These are phyloP conservation scores for Dryobota labecula DNA, from an alignment of 2,888 invertebrate genomes.

Conservation along the genomic window DNA sequence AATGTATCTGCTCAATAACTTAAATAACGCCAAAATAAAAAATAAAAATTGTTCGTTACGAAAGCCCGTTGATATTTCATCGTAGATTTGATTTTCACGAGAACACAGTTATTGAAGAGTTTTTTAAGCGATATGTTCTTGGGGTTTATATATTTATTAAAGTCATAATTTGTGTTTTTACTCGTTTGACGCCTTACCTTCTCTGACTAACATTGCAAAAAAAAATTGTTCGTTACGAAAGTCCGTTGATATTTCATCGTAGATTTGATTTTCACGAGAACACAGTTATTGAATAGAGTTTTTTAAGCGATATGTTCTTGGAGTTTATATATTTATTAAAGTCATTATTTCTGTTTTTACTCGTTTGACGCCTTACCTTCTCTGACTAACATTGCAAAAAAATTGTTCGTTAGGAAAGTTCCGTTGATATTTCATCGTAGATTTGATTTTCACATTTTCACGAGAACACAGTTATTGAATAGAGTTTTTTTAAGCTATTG, in stretches of 20 bases:
- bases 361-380: not conserved
- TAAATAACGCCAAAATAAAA: too few species aligned
- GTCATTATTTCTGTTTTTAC: not conserved
- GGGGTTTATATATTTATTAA: not conserved
- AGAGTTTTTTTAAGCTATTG: not conserved
- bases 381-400: conserved; percentile 20
- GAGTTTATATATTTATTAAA: not conserved
- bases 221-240: not conserved
- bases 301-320: not conserved
- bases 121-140: not conserved
- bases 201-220: conserved; percentile 19
- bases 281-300: not conserved
- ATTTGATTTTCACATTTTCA: conserved; percentile 3
- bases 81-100: not conserved
- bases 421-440: conserved; percentile 33
- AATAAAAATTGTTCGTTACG: not conserved
- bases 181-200: not conserved
- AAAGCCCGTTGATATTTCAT: conserved; percentile 35
- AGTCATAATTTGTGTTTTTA: not conserved
- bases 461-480: not conserved
- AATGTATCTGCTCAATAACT: too few species aligned
- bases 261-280: not conserved
- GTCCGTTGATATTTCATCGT: conserved; percentile 37
- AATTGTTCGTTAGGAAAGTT: not conserved
- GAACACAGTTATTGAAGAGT: not conserved